Percentiles rank a stretch among this genome's conserved stretches.
phyloP scores from a whole-genome alignment of 2,113 vertebrate species.

The Stictonetta naevosa region DNA sequence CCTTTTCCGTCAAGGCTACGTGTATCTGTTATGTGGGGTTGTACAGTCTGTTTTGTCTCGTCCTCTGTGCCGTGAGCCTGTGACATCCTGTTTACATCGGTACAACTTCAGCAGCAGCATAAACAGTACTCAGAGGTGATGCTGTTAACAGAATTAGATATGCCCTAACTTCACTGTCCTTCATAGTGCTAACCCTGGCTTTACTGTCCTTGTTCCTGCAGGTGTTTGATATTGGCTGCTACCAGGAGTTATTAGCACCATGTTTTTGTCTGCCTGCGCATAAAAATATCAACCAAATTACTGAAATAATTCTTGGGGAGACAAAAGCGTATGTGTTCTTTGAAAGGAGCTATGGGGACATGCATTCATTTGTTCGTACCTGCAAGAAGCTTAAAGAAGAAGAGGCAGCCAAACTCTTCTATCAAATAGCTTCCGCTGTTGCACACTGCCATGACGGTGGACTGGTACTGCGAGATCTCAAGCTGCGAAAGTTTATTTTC shows the following conservation, averaged over 20 bases:
- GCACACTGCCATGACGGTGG: slow-evolving; percentile 97
- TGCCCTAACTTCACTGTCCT: background rate
- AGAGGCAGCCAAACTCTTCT: slow-evolving; percentile 95
- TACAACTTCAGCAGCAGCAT: background rate
- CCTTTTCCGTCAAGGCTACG: background rate
- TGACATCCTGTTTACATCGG: slow-evolving; percentile 38
- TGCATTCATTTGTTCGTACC: slow-evolving; percentile 98
- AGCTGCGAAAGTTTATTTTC: slow-evolving; percentile 98
- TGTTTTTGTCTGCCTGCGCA: slow-evolving; percentile 96
- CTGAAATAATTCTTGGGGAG: slow-evolving; percentile 96
- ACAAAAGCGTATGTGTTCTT: slow-evolving; percentile 97
- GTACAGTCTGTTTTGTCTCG: background rate
- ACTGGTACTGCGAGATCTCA: slow-evolving; percentile 97
- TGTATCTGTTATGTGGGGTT: background rate
- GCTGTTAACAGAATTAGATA: background rate
- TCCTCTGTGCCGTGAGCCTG: background rate
- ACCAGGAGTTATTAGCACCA: slow-evolving; percentile 96
- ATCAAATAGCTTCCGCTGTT: slow-evolving; percentile 96
- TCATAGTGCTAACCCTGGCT: slow-evolving; percentile 23
- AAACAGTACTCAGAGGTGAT: background rate
- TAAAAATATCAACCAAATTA: slow-evolving; percentile 98
- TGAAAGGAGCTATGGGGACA: slow-evolving; percentile 96
- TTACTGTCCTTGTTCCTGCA: slow-evolving; percentile 66
- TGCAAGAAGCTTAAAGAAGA: slow-evolving; percentile 98
- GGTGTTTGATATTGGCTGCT: slow-evolving; percentile 96